These are phyloP conservation scores for Leptogaster cylindrica DNA, from an alignment of 2,888 invertebrate genomes.

Conservation along the genomic window DNA sequence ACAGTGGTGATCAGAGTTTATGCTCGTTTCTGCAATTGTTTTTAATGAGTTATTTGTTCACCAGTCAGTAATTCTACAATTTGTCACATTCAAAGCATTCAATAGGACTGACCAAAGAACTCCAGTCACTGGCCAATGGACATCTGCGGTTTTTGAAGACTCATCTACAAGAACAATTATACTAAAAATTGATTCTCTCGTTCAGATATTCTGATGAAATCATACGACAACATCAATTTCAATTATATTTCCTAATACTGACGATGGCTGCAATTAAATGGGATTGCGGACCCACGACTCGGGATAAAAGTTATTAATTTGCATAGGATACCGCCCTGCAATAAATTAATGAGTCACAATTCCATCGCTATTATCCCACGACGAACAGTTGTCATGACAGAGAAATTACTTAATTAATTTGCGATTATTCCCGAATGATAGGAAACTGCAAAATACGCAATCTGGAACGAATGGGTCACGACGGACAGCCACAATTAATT, in stretches of 20 bases:
- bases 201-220: too few species aligned
- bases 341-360: neutral
- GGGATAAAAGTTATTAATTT: too few species aligned
- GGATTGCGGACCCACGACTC: too few species aligned
- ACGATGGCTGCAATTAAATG: too few species aligned
- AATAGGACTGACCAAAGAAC: neutral
- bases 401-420: constrained; percentile 16
- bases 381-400: neutral
- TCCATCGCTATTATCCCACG: neutral
- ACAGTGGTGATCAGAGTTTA: neutral
- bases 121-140: too few species aligned
- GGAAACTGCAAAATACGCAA: too few species aligned
- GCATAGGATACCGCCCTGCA: neutral
- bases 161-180: too few species aligned
- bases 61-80: constrained; percentile 10
- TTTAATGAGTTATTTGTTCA: constrained; percentile 20
- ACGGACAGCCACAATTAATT: too few species aligned
- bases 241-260: too few species aligned
- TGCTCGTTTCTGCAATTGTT: constrained; percentile 23
- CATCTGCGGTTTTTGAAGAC: constrained; percentile 11
- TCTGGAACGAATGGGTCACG: too few species aligned
- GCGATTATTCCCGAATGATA: neutral
- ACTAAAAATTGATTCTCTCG: too few species aligned
- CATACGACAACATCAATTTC: too few species aligned
- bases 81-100: constrained; percentile 19